Conservation (phyloP, 2,888 invertebrate species). For the Melipona beecheii region DNA sequence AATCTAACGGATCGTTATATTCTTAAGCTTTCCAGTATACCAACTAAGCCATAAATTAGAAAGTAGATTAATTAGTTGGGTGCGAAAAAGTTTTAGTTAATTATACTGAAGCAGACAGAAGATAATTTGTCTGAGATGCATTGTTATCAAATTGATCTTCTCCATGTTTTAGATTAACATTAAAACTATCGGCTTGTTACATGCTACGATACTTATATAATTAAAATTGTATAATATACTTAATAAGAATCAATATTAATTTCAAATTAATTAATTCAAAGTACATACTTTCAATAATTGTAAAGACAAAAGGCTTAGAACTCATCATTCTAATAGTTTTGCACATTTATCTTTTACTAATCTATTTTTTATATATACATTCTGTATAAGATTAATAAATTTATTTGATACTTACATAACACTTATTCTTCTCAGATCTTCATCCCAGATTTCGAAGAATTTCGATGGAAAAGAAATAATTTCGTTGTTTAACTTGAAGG, state of each 20-base stretch:
- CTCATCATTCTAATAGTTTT: background rate
- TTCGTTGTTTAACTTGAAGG: conserved; percentile 24
- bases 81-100: conserved; percentile 49
- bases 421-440: too few species aligned
- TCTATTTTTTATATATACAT: background rate
- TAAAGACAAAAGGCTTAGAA: background rate
- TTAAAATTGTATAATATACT: background rate
- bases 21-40: conserved; percentile 50
- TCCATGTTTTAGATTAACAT: background rate
- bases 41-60: conserved; percentile 53
- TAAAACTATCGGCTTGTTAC: background rate
- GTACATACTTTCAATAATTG: background rate
- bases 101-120: conserved; percentile 38
- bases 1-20: conserved; percentile 54
- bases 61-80: conserved; percentile 45
- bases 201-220: background rate
- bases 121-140: conserved; percentile 3
- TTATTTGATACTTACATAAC: background rate
- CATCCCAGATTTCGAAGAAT: too few species aligned
- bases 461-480: background rate
- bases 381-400: background rate
- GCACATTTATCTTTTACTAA: too few species aligned
- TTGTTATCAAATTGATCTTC: conserved; percentile 22
- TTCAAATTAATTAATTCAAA: background rate
- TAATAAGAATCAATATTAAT: background rate